Evolutionary conservation across 2,113 vertebrate genomes (phyloP).

Genomic region (Cacatua alba): DNA sequence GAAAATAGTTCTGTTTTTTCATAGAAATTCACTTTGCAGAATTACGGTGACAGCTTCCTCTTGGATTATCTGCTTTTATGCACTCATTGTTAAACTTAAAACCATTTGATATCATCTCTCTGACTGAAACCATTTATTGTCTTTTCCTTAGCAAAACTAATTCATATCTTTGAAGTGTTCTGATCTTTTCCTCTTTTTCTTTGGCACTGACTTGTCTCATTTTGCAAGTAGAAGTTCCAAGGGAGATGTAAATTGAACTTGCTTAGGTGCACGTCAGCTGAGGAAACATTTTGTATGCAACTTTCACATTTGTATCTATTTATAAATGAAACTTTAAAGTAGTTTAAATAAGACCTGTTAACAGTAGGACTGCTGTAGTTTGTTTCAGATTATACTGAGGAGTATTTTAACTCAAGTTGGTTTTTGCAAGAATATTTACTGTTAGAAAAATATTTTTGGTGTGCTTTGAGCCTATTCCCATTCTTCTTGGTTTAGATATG

Average conservation of each 20-base stretch:
- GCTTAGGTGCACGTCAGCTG: background rate
- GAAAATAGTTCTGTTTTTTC: background rate
- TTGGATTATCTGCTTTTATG: background rate
- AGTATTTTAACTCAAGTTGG: background rate
- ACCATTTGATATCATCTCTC: background rate
- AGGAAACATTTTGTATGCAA: background rate
- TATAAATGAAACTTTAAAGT: background rate
- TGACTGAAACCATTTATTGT: background rate
- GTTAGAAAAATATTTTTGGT: background rate
- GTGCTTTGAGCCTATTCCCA: background rate
- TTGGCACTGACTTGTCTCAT: background rate
- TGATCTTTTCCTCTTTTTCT: background rate
- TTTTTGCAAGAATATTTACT: background rate
- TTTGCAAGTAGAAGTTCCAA: background rate
- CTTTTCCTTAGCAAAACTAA: background rate
- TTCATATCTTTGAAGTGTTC: background rate
- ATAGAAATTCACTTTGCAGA: background rate
- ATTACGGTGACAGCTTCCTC: background rate
- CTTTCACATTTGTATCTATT: background rate
- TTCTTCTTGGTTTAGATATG: background rate
- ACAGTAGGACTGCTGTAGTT: background rate
- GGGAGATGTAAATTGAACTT: background rate
- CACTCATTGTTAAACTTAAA: background rate
- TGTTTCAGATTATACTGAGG: background rate
- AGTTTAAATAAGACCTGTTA: background rate